These are phyloP conservation scores for Acrocera orbiculus DNA, from an alignment of 2,888 invertebrate species.

Conservation along the genomic window DNA sequence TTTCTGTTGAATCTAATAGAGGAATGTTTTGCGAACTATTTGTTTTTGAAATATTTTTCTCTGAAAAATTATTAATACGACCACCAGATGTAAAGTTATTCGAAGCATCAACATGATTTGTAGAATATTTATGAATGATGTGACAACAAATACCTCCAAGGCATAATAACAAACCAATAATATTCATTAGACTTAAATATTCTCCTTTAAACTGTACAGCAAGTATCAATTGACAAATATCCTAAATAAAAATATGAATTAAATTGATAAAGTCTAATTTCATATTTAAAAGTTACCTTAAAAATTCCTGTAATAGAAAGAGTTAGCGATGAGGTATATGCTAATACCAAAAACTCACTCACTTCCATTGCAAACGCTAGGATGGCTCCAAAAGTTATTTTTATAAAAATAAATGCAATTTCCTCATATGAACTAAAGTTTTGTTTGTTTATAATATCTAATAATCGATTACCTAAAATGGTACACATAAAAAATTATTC, in stretches of 20 bases:
- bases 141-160: constrained; percentile 76
- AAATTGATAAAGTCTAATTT: background rate
- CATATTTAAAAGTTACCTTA: constrained; percentile 49
- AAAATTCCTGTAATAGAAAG: constrained; percentile 90
- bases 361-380: constrained; percentile 90
- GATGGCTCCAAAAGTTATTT: constrained; percentile 59
- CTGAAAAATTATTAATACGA: background rate
- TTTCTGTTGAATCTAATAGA: constrained; percentile 19
- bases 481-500: no score
- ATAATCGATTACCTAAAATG: constrained; percentile 16
- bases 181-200: constrained; percentile 62
- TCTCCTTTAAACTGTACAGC: constrained; percentile 82
- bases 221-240: constrained; percentile 76
- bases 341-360: constrained; percentile 83
- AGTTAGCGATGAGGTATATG: constrained; percentile 89
- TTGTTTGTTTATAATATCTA: constrained; percentile 13
- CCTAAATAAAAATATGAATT: constrained; percentile 40
- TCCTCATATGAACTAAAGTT: constrained; percentile 19
- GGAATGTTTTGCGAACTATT: constrained; percentile 22
- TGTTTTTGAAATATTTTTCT: background rate
- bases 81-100: constrained; percentile 6
- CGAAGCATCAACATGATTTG: background rate
- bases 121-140: constrained; percentile 49
- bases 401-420: constrained; percentile 34
- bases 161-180: constrained; percentile 70